Evolutionary conservation across 1,140 invertebrate species (phyloP), one percentile per base, ranked within the genome.

Genomic region (Saccostrea glomerata): DNA sequence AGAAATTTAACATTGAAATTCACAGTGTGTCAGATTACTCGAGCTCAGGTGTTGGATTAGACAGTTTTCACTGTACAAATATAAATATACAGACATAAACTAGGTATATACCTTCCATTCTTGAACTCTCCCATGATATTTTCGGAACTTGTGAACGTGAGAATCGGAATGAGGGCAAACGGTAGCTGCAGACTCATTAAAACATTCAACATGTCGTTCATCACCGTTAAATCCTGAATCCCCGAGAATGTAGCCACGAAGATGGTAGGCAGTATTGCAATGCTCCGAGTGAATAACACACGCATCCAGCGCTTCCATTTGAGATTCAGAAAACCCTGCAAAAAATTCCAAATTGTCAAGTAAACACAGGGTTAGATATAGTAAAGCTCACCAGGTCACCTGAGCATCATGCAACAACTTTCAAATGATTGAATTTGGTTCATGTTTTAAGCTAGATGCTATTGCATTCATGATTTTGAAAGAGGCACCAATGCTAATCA

Each of bases 191-290:
- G 95, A 89, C 97, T 97, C 98, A 98, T 98, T 5, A 98, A 96
- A 2, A 97, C 97, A 95, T 99, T 99, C 1, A 99, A 95, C n/a
- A 97, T 95, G 93, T 98, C 98, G 93, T 99, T 99, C 97, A 99
- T 97, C 23, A 95, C 95, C 30, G 97, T 97, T 63, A 99, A 94
- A 90, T 98, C 96, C 25, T 96, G 93, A 90, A 98, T 97, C 84
- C 97, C 95, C 83, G 96, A 96, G 89, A 93, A 97, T 90, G 97
- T 96, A 2, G 98, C 97, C 0, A 98, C 96, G 11, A 97, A 96
- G 88, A 99, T 97, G n/a, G 98, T 98, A 4, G 98, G 98, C 15
- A 97, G 95, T 91, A 99, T 98, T 25, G 98, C 98, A 90, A 98
- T 97, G 2, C 97, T 96, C 90, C 98, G 96, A 0, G 98, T 99